A percentile compares a stretch with the other conserved stretches of the same genome.
Evolutionary conservation across 2,113 vertebrate genomes (phyloP).

Genomic region (Sorex fumeus): DNA sequence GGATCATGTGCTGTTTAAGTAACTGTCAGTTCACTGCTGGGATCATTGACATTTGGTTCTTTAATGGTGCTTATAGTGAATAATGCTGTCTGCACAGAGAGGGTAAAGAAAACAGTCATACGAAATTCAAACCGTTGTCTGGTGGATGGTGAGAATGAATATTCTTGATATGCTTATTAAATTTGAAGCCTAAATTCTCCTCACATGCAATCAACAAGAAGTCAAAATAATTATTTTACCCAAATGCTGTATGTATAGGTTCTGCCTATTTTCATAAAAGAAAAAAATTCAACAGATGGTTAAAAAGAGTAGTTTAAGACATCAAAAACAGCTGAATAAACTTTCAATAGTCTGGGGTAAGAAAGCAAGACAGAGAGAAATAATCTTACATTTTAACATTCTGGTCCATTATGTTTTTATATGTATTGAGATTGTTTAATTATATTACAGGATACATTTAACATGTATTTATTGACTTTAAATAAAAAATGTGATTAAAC

Average conservation of each 20-base stretch:
- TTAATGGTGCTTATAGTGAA: conserved; percentile 86
- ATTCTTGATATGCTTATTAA: conserved; percentile 85
- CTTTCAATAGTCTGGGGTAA: conserved; percentile 86
- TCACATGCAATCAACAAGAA: conserved; percentile 87
- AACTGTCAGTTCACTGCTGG: conserved; percentile 87
- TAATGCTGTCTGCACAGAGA: conserved; percentile 87
- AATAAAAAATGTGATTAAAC: conserved; percentile 53
- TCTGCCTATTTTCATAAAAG: conserved; percentile 87
- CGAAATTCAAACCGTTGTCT: conserved; percentile 81
- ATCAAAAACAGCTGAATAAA: conserved; percentile 92
- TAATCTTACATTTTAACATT: conserved; percentile 80
- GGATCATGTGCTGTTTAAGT: conserved; percentile 88
- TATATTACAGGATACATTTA: conserved; percentile 11
- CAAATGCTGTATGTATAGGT: conserved; percentile 82
- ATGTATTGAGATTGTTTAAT: conserved; percentile 53
- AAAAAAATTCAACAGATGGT: conserved; percentile 89
- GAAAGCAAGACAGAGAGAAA: conserved; percentile 74
- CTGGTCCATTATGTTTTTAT: conserved; percentile 83
- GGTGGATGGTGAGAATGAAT: conserved; percentile 78
- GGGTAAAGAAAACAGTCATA: conserved; percentile 88
- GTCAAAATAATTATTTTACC: conserved; percentile 88
- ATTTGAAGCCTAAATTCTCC: conserved; percentile 81
- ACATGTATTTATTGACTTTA: conserved; percentile 11
- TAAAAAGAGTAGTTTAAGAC: conserved; percentile 87
- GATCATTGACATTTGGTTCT: conserved; percentile 89